Percentiles rank a stretch among this genome's conserved stretches.
Evolutionary conservation across 2,888 invertebrate genomes (phyloP).

Genomic region (Epinotia demarniana): DNA sequence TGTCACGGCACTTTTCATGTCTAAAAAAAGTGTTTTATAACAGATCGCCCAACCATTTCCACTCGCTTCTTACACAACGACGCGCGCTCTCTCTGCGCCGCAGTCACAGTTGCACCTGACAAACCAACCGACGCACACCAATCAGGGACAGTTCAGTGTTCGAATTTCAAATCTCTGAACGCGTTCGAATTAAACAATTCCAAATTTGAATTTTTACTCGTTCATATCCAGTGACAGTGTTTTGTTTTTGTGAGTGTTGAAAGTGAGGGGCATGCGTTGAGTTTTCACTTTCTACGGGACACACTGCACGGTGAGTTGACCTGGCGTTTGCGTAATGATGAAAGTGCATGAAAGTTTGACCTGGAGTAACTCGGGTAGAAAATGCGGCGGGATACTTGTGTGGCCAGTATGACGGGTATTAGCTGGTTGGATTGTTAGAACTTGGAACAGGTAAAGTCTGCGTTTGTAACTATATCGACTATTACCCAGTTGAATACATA

Average conservation of each 20-base stretch:
- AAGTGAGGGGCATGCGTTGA: constrained; percentile 65
- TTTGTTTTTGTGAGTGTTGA: constrained; percentile 61
- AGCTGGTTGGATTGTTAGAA: background rate
- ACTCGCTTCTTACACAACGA: constrained; percentile 52
- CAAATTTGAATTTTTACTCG: background rate
- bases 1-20: constrained; percentile 41
- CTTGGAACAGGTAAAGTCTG: background rate
- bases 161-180: constrained; percentile 23
- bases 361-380: constrained; percentile 40
- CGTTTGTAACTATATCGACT: background rate
- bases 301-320: constrained; percentile 72
- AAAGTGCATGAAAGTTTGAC: constrained; percentile 44
- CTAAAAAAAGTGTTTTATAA: constrained; percentile 41
- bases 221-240: constrained; percentile 25
- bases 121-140: constrained; percentile 57
- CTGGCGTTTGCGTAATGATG: constrained; percentile 53
- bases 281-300: constrained; percentile 80
- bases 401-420: constrained; percentile 18
- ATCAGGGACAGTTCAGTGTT: constrained; percentile 44
- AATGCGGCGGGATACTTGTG: constrained; percentile 26
- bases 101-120: constrained; percentile 68
- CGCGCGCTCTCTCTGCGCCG: constrained; percentile 40
- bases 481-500: background rate
- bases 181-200: constrained; percentile 5
- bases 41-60: constrained; percentile 35